phyloP scores from a whole-genome alignment of 2,113 vertebrate species.

The Neolamprologus ventralis region DNA sequence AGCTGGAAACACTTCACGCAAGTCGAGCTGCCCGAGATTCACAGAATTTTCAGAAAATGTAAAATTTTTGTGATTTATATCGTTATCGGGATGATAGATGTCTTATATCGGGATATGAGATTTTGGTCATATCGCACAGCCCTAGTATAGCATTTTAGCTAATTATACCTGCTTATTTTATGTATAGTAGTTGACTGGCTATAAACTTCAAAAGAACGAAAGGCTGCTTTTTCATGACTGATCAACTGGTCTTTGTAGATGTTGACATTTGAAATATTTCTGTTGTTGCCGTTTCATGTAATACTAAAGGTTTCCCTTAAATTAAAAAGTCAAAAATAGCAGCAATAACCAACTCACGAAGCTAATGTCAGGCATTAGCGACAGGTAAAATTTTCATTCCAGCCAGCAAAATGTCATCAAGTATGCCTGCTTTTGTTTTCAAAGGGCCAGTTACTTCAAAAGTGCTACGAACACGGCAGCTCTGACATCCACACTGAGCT shows the following conservation, averaged over 20 bases:
- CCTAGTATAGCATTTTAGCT: background rate
- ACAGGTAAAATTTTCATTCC: background rate
- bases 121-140: background rate
- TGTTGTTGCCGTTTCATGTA: background rate
- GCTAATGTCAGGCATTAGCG: background rate
- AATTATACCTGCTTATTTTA: background rate
- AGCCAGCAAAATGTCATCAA: background rate
- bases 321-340: background rate
- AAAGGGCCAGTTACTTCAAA: background rate
- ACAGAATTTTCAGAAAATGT: no score
- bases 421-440: background rate
- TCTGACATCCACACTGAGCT: background rate
- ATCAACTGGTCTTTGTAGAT: background rate
- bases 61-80: background rate
- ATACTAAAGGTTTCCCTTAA: background rate
- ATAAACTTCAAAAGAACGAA: background rate
- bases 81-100: fast-evolving
- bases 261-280: background rate
- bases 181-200: background rate
- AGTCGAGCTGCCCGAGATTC: no score
- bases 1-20: no score
- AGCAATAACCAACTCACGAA: background rate
- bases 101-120: background rate
- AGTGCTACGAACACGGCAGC: background rate
- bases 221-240: background rate